Base-by-base conservation (phyloP, 1,140 invertebrate genomes). In the Lethrus apterus region DNA sequence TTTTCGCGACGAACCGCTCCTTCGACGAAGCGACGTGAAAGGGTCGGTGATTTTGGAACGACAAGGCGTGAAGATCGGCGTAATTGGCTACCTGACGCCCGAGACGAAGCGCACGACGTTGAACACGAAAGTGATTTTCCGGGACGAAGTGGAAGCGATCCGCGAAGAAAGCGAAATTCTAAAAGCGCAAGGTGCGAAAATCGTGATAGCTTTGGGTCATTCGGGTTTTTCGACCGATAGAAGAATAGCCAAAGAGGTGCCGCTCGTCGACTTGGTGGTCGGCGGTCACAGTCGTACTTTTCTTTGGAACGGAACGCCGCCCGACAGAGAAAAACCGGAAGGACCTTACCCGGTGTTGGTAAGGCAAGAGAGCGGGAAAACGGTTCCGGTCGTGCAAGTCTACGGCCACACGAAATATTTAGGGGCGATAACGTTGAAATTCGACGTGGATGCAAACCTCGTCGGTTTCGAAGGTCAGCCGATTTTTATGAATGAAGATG, bases 321-420 rank as follows among this genome's bases (percentile, higher is more conserved):
- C 87, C 0, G 81, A 84, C 54, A 56, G 60, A 0, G 89, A 94
- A 57, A 59, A 68, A 15, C 73, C 80, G 0, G 74, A 79, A 45
- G 88, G 80, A 1, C 65, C 75, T 1, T 96, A 95, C 70, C 91
- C 91, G 0, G 81, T 51, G 15, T 62, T 84, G 20, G 75, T 93
- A 0, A 71, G 67, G 1, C 86, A 92, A 64, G 20, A 61, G 0
- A 81, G 72, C 34, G 84, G 86, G 0, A 80, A 79, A 58, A 73
- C 74, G 44, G 86, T 86, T 1, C 83, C 89, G 0, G 88, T 91
- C 1, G 89, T 94, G 0, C 91, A 95, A 68, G 89, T 89, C 2
- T 94, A 86, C 58, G 86, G 87, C 0, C 92, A 85, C 59, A 93
- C 89, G 1, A 94, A 95, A 70, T 95, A 94, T 65, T 66, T 95